These are phyloP conservation scores for Brachypodius melanocephalos DNA, from an alignment of 2,113 vertebrate genomes.

Conservation along the genomic window DNA sequence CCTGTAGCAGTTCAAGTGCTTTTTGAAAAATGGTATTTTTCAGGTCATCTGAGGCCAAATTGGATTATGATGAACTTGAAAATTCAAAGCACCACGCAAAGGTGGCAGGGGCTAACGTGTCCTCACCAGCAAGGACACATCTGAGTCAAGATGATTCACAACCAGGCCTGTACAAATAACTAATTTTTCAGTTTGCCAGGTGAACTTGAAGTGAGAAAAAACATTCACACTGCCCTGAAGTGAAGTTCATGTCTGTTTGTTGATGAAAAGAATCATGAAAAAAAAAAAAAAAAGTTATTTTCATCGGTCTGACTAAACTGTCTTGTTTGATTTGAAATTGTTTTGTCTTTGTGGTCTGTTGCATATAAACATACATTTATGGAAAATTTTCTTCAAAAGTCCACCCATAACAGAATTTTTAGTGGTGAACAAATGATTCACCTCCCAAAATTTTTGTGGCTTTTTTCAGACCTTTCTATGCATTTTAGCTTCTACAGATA, in stretches of 20 bases:
- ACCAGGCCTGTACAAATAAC: constrained; percentile 33
- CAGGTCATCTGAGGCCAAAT: constrained; percentile 49
- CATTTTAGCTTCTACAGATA: neutral
- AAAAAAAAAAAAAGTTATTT: neutral
- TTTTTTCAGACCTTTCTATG: neutral
- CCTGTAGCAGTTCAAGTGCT: constrained; percentile 15
- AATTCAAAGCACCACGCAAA: neutral
- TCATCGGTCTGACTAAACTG: neutral
- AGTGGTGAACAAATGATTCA: constrained; percentile 33
- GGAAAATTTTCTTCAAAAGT: constrained; percentile 10
- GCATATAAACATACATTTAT: constrained; percentile 6
- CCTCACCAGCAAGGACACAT: constrained; percentile 19
- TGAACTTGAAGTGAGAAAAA: constrained; percentile 29
- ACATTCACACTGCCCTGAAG: constrained; percentile 13
- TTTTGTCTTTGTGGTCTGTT: constrained; percentile 32
- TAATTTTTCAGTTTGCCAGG: constrained; percentile 56
- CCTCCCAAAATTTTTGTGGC: neutral
- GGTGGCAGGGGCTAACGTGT: constrained; percentile 3
- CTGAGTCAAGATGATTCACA: constrained; percentile 57
- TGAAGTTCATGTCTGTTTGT: constrained; percentile 43
- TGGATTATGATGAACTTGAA: constrained; percentile 24
- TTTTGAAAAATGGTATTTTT: constrained; percentile 59
- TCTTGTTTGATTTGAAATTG: constrained; percentile 2
- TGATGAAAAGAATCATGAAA: neutral
- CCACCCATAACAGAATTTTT: neutral